A percentile compares a stretch with the other conserved stretches of the same genome.
phyloP scores from a whole-genome alignment of 1,140 invertebrate genomes.

The Oncopodura yosiiana region DNA sequence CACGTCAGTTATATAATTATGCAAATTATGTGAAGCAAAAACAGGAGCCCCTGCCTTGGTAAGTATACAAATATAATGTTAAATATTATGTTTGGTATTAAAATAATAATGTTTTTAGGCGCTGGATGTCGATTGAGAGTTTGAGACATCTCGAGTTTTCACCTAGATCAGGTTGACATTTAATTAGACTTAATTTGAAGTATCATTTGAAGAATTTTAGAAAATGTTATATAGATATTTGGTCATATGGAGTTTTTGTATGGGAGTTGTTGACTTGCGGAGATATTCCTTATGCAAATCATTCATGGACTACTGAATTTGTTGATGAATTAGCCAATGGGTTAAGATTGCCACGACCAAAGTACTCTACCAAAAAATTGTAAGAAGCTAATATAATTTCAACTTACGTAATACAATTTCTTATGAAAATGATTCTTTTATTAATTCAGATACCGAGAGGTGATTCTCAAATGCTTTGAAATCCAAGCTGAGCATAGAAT shows the following conservation, averaged over 20 bases:
- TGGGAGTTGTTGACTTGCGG: conserved; percentile 44
- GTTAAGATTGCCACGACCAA: neutral
- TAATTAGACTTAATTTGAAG: too few species aligned
- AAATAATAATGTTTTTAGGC: conserved; percentile 43
- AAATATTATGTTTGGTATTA: neutral
- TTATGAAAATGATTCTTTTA: too few species aligned
- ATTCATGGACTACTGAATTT: conserved; percentile 7
- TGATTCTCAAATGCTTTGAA: too few species aligned
- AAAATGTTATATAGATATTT: too few species aligned
- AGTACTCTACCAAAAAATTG: conserved; percentile 9
- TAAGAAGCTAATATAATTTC: too few species aligned
- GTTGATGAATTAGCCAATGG: conserved; percentile 1
- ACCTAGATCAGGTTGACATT: conserved; percentile 40
- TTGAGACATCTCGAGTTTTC: conserved; percentile 41
- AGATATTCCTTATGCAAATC: conserved; percentile 33
- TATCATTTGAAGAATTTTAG: too few species aligned
- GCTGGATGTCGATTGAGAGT: conserved; percentile 45
- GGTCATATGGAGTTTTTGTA: conserved; percentile 43
- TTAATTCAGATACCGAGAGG: too few species aligned
- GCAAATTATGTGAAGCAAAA: conserved; percentile 13
- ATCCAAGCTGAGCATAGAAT: too few species aligned
- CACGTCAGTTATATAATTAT: conserved; percentile 7
- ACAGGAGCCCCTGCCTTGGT: too few species aligned
- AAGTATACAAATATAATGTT: neutral
- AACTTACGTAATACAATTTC: too few species aligned